phyloP scores from a whole-genome alignment of 1,140 invertebrate genomes.

The Lerema accius region DNA sequence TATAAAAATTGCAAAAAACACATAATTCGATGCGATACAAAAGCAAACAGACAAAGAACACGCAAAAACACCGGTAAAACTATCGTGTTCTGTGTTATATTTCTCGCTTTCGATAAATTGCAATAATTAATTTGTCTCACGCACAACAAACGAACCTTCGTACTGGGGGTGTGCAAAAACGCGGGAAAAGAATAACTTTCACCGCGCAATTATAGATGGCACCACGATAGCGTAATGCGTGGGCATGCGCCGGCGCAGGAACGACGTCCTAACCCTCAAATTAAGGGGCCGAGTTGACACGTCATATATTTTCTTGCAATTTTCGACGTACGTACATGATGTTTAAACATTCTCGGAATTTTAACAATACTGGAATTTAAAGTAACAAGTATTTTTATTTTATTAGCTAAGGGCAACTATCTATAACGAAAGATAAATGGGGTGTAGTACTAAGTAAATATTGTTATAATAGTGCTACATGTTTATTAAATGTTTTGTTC shows the following conservation, averaged over 20 bases:
- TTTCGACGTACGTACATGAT: background rate
- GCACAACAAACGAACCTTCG: conserved; percentile 25
- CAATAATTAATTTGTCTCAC: conserved; percentile 35
- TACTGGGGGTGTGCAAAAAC: conserved; percentile 38
- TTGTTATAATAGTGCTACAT: no score
- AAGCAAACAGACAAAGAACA: conserved; percentile 11
- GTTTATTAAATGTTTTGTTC: no score
- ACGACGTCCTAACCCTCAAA: conserved; percentile 19
- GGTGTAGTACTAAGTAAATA: no score
- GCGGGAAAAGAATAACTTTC: conserved; percentile 41
- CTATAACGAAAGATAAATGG: no score
- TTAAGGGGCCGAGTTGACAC: conserved; percentile 14
- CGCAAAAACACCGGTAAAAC: conserved; percentile 14
- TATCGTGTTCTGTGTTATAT: conserved; percentile 13
- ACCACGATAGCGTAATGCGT: conserved; percentile 23
- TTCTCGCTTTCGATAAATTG: conserved; percentile 30
- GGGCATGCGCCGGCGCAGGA: conserved; percentile 4
- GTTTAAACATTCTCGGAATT: background rate
- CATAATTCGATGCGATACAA: background rate
- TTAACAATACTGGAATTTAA: no score
- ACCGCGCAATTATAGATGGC: conserved; percentile 44
- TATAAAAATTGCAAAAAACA: conserved; percentile 12
- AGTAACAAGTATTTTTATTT: no score
- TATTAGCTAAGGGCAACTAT: no score
- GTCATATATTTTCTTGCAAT: background rate